Percentiles rank a stretch among this genome's conserved stretches.
phyloP scores from a whole-genome alignment of 2,113 vertebrate species.

The Macrotus californicus region DNA sequence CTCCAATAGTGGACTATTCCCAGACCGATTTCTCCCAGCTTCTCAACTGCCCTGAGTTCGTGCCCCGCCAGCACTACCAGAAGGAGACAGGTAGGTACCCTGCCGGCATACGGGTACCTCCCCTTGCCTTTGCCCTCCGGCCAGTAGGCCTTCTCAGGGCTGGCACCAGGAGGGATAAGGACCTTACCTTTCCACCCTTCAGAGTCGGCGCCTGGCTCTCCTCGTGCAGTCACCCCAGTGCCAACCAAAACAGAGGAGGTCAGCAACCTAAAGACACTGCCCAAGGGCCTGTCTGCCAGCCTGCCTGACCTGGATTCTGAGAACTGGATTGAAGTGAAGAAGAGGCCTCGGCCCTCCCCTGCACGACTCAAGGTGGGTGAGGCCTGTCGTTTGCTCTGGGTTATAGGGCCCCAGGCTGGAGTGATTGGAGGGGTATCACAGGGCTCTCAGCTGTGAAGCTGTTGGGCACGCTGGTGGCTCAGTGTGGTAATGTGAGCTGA shows the following conservation, averaged over 20 bases:
- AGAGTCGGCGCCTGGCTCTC: constrained; percentile 86
- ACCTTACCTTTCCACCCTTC: constrained; percentile 3
- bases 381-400: not conserved
- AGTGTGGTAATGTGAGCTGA: not conserved
- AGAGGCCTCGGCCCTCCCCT: constrained; percentile 92
- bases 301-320: constrained; percentile 96
- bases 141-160: not conserved
- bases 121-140: not conserved
- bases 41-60: constrained; percentile 96
- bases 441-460: not conserved
- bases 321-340: constrained; percentile 99
- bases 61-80: constrained; percentile 89
- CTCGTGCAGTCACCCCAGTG: constrained; percentile 80
- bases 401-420: not conserved
- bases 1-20: constrained; percentile 85
- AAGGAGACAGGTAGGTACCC: constrained; percentile 84
- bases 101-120: not conserved
- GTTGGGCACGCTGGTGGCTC: not conserved
- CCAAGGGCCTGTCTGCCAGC: constrained; percentile 96
- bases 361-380: constrained; percentile 88
- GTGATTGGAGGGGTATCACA: not conserved
- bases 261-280: constrained; percentile 95
- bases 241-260: constrained; percentile 86
- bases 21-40: constrained; percentile 96
- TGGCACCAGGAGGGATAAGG: not conserved